These are phyloP conservation scores for Clepsis dumicolana DNA, from an alignment of 2,888 invertebrate genomes.

Conservation along the genomic window DNA sequence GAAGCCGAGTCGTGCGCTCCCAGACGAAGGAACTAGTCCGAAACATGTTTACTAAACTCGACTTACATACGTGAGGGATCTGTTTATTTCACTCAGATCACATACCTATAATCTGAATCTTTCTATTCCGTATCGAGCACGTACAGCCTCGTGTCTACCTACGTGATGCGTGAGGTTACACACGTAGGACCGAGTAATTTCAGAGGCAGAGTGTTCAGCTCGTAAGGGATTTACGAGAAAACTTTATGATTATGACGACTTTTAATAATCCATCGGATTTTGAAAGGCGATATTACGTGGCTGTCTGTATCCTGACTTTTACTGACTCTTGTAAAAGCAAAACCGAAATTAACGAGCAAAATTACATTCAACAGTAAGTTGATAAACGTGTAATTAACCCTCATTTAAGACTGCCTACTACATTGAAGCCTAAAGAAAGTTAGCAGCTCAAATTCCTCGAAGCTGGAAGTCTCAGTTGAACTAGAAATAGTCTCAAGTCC, in stretches of 20 bases:
- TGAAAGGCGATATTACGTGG: neutral
- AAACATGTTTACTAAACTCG: too few species aligned
- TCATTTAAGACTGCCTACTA: neutral
- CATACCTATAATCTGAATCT: neutral
- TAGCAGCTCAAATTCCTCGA: neutral
- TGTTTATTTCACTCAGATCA: too few species aligned
- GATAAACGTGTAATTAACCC: neutral
- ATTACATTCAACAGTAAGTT: neutral
- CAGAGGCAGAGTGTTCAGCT: constrained; percentile 7
- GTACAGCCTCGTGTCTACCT: constrained; percentile 5
- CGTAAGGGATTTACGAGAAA: constrained; percentile 12
- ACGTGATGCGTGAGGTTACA: neutral
- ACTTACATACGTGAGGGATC: too few species aligned
- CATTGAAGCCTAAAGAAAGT: neutral
- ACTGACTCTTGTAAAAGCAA: neutral
- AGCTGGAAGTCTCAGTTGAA: too few species aligned
- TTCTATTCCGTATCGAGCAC: neutral
- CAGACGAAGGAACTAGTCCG: too few species aligned
- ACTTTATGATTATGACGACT: constrained; percentile 9
- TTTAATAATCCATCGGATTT: neutral
- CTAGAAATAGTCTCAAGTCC: too few species aligned
- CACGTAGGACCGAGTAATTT: constrained; percentile 6
- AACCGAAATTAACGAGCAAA: neutral
- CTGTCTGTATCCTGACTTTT: neutral
- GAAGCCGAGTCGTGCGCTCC: too few species aligned